Base-by-base conservation (phyloP, 2,797 vertebrate species). In the Selene dorsalis region DNA sequence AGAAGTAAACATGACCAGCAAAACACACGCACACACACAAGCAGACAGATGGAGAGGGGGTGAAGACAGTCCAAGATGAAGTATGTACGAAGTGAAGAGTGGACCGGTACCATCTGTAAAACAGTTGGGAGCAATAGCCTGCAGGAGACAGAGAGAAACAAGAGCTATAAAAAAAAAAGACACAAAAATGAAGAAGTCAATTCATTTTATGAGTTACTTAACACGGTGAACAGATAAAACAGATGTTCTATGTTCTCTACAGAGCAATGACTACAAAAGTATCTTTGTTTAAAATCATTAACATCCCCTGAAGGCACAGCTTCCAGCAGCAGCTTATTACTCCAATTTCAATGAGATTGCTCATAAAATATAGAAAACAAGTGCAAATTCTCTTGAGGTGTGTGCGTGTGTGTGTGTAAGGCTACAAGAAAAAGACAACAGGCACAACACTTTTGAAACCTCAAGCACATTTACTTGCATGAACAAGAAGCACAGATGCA, bases 11-110 rank as follows among this genome's bases (percentile, higher is more conserved):
- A 90, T 1, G 62, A 73, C 16, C 20, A 73, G 64, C 70, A 60
- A 82, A 79, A 82, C 68, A 71, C 48, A 64, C 32, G 1, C 32
- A 35, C 6, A 35, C 32, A 35, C 32, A 8, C 32, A 35, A 35
- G 30, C 26, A 86, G 87, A 73, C 92, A 94, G 92, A 94, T 90
- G 91, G 92, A 86, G 91, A 93, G 89, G 89, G 91, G 91, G 90
- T 89, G 91, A 92, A 88, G 84, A 80, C 53, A 56, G 87, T 61
- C 59, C 71, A 84, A 82, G 85, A 87, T 65, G 69, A 76, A 88
- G 79, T 76, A 73, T 77, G 82, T 63, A 83, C 75, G 80, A 88
- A 87, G 70, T 80, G 82, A 84, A 90, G 66, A 86, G 76, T 78
- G 85, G 91, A 92, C 91, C 78, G 83, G 38, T 18, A 89, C 91